Conservation (phyloP, 2,888 invertebrate species). For the Patella pellucida region DNA sequence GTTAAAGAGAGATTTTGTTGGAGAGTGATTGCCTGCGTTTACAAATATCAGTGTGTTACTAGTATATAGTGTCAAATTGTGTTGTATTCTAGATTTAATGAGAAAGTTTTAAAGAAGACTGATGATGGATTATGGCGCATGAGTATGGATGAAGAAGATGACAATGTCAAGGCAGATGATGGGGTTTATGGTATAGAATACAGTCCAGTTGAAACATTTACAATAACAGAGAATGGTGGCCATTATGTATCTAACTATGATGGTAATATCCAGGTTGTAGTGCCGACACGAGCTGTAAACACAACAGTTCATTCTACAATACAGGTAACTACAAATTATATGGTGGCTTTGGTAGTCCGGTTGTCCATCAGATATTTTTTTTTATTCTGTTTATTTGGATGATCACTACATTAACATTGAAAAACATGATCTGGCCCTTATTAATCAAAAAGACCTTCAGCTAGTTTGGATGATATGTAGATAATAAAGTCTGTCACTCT, state of each 20-base stretch:
- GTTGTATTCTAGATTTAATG: slow-evolving; percentile 42
- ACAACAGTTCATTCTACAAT: slow-evolving; percentile 51
- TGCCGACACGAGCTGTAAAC: slow-evolving; percentile 60
- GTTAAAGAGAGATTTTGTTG: too few species aligned
- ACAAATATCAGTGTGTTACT: too few species aligned
- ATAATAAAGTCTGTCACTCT: too few species aligned
- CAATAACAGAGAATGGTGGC: slow-evolving; percentile 61
- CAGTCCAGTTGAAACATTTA: slow-evolving; percentile 53
- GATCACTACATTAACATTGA: too few species aligned
- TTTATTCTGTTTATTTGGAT: too few species aligned
- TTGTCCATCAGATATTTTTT: too few species aligned
- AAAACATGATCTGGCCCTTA: too few species aligned
- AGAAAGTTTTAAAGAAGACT: slow-evolving; percentile 42
- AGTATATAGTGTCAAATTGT: neutral
- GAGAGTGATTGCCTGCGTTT: too few species aligned
- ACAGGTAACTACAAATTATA: slow-evolving; percentile 47
- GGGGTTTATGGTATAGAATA: slow-evolving; percentile 39
- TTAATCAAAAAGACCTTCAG: too few species aligned
- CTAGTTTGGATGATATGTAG: too few species aligned
- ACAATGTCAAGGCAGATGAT: slow-evolving; percentile 25
- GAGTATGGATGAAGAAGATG: slow-evolving; percentile 37
- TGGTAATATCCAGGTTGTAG: slow-evolving; percentile 48
- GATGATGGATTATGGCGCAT: slow-evolving; percentile 50
- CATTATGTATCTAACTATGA: slow-evolving; percentile 58
- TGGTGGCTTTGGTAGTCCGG: too few species aligned